Evolutionary conservation across 2,113 vertebrate species (phyloP).

Genomic region (Sturnira hondurensis): DNA sequence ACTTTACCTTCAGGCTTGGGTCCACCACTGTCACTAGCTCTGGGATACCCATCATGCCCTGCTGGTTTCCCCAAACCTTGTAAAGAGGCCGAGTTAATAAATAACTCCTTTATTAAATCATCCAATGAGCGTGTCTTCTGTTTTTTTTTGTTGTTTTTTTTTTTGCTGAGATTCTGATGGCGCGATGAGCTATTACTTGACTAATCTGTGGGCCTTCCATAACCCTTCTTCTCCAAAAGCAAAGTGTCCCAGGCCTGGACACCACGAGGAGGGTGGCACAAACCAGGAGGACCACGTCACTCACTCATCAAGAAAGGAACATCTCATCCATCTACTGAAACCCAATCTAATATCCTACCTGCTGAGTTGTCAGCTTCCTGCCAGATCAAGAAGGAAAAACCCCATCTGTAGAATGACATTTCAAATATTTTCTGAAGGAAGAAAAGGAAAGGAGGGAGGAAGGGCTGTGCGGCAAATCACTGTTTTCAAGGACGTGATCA

Average conservation of each 20-base stretch:
- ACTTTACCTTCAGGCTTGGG: too few relatives aligned
- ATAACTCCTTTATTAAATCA: neutral
- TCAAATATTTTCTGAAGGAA: neutral
- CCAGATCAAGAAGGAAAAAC: neutral
- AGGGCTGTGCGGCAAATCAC: accelerated
- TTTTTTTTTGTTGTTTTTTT: neutral
- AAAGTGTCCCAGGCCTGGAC: neutral
- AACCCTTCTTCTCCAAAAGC: neutral
- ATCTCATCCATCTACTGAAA: neutral
- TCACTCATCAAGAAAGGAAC: neutral
- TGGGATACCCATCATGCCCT: neutral
- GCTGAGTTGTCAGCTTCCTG: neutral
- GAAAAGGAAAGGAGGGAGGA: neutral
- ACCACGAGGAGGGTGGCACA: neutral
- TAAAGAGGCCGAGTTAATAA: too few relatives aligned
- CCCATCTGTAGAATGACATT: neutral
- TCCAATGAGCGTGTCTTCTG: neutral
- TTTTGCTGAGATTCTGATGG: neutral
- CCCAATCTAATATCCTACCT: neutral
- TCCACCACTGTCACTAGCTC: neutral
- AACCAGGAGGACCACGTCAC: neutral
- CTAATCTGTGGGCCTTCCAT: neutral
- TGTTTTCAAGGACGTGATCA: accelerated
- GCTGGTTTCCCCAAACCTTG: neutral
- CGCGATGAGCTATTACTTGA: neutral